These are phyloP conservation scores for Scolanthus callimorphus DNA, from an alignment of 92 coral and sea anemone species.

Conservation along the genomic window DNA sequence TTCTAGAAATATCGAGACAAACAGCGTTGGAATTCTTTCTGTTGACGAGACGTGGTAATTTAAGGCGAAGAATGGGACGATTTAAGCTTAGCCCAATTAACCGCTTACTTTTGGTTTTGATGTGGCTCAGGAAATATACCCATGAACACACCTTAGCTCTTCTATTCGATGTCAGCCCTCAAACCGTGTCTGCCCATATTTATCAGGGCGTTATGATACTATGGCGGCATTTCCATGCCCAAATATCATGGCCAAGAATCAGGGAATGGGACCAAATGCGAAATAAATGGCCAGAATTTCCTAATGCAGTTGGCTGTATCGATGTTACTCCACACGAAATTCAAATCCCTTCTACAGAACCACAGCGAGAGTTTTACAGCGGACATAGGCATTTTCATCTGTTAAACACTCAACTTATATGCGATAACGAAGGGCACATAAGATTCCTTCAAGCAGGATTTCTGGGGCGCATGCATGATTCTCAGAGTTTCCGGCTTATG, in stretches of 20 bases:
- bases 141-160: too few species aligned
- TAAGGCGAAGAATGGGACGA: too few species aligned
- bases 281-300: conserved; percentile 26
- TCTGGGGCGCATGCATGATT: conserved; percentile 15
- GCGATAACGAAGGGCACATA: conserved; percentile 21
- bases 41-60: conserved; percentile 16
- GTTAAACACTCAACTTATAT: conserved; percentile 14
- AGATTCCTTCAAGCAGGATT: conserved; percentile 15
- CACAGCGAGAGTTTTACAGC: conserved; percentile 16
- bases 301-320: conserved; percentile 19
- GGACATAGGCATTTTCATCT: conserved; percentile 16
- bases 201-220: conserved; percentile 14
- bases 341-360: neutral
- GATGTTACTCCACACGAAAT: conserved; percentile 13
- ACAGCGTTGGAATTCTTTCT: conserved; percentile 8
- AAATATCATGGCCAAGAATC: conserved; percentile 11
- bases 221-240: conserved; percentile 12
- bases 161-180: too few species aligned
- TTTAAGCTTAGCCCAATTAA: too few species aligned
- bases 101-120: conserved; percentile 6
- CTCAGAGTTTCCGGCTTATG: conserved; percentile 8
- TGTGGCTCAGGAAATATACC: conserved; percentile 19
- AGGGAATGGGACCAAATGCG: too few species aligned
- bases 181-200: conserved; percentile 8
- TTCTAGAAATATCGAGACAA: conserved; percentile 6